Evolutionary conservation across 2,888 invertebrate genomes (phyloP).

Genomic region (Pelosia muscerda): DNA sequence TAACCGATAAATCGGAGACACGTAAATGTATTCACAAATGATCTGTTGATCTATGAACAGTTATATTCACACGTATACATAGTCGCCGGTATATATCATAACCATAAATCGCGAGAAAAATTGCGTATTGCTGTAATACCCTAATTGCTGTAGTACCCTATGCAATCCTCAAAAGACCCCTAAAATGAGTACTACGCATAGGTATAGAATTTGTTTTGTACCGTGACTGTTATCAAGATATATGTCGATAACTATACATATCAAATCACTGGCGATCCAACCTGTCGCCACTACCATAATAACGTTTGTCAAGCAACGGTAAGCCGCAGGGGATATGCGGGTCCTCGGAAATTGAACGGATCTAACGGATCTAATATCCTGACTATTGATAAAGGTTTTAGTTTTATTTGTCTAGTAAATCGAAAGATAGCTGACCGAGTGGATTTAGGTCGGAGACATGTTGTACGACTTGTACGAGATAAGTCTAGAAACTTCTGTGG

Average conservation of each 20-base stretch:
- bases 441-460: neutral
- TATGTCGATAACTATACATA: too few relatives aligned
- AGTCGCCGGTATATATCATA: too few relatives aligned
- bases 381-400: constrained; percentile 6
- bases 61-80: neutral
- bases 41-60: neutral
- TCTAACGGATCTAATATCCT: constrained; percentile 5
- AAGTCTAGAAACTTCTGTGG: neutral
- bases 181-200: too few relatives aligned
- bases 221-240: too few relatives aligned
- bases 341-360: constrained; percentile 4
- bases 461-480: too few relatives aligned
- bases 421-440: neutral
- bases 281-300: constrained; percentile 1
- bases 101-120: too few relatives aligned
- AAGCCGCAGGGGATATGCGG: neutral
- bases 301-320: neutral
- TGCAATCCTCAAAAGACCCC: too few relatives aligned
- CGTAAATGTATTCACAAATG: too few relatives aligned
- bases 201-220: too few relatives aligned
- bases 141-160: too few relatives aligned
- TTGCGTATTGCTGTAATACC: too few relatives aligned
- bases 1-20: too few relatives aligned
- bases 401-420: neutral
- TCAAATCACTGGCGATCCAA: neutral